Evolutionary conservation across 1,140 invertebrate species (phyloP), one percentile per base, ranked within the genome.

Genomic region (Drosophila punjabiensis): DNA sequence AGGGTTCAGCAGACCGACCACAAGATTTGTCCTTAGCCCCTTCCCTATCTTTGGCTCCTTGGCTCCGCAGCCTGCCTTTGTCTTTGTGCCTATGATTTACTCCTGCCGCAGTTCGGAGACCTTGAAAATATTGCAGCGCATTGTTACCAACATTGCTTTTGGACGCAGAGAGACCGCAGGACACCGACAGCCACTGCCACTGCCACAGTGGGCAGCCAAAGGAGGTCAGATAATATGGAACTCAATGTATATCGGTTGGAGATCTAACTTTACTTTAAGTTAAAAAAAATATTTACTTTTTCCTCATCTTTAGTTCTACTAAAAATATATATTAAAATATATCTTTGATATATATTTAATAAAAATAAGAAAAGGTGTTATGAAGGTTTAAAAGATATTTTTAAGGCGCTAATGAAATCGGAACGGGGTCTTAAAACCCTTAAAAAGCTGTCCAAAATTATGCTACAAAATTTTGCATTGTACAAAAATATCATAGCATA

Each of bases 111-210:
- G 68, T 83, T 88, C 71, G 59, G 81, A 69, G 79, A 85, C 86
- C 85, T 89, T 89, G 81, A 89, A 89, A 90, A 76, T 90, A 82
- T 89, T 79, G 81, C 81, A 79, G 73, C 61, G 71, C 71, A 83
- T 83, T 87, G 71, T 87, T 78, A 74, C 65, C 65, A 67, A 50
- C 65, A 69, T 71, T 79, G 76, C 48, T 71, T 56, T 78, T 78
- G 75, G 53, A 39, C 50, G 63, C 56, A 78, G 35, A 61, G 56
- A 61, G 56, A 70, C 64, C 53, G 71, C 62, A 76, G 62, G 24
- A 39, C 20, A 48, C 24, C 24, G 20, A 37, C 20, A 33, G 66
- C 45, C 67, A 68, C 37, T 53, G 65, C 61, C 67, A 68, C 37
- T 47, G 65, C 52, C 43, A 71, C 65, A 56, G 65, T 71, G 68